These are phyloP conservation scores for Falco biarmicus DNA, from an alignment of 2,797 vertebrate species.

Conservation along the genomic window DNA sequence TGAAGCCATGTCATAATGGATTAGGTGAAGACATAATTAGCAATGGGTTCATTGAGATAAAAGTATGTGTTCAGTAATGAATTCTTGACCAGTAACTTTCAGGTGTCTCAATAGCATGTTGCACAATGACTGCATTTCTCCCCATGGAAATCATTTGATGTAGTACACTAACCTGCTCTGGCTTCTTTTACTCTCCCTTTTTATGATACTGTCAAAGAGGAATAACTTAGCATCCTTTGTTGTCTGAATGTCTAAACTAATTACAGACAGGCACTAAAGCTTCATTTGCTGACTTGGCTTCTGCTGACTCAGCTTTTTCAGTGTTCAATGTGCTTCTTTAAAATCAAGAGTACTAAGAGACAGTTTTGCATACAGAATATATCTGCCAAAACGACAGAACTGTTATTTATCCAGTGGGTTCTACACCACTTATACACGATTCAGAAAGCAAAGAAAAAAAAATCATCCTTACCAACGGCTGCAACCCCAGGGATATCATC, in stretches of 20 bases:
- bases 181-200: constrained; percentile 31
- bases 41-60: background rate
- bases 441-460: background rate
- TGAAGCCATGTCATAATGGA: background rate
- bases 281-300: background rate
- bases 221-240: constrained; percentile 29
- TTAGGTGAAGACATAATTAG: background rate
- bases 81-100: background rate
- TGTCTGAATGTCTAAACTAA: constrained; percentile 15
- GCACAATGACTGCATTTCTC: background rate
- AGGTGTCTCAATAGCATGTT: background rate
- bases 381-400: background rate
- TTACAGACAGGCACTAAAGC: background rate
- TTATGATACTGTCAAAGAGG: background rate
- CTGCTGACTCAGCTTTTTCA: background rate
- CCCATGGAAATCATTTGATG: background rate
- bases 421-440: background rate
- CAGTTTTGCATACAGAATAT: background rate
- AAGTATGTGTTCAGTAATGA: background rate
- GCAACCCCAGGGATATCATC: fast-evolving
- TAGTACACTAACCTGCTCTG: background rate
- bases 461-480: background rate
- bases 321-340: constrained; percentile 10
- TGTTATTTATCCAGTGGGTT: background rate
- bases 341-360: constrained; percentile 1